Evolutionary conservation across 2,888 invertebrate genomes (phyloP), one percentile per base, ranked within the genome.

Genomic region (Eupithecia abbreviata): DNA sequence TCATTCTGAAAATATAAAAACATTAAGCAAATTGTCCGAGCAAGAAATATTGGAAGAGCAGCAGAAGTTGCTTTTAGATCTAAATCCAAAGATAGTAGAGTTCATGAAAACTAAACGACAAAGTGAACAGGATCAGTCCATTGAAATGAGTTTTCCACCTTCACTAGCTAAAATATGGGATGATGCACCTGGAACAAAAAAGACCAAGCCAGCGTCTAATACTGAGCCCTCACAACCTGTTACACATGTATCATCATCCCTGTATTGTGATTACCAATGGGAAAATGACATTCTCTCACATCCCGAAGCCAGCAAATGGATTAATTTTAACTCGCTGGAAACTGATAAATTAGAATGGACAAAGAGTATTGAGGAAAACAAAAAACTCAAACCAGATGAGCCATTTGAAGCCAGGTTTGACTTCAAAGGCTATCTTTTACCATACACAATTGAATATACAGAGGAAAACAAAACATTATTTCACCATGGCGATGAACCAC

Each of bases 401-500:
- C 95, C 96, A 4, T 98, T 97, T 88, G 97, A 97, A 92, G 98
- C 98, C 12, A 95, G 97, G 81, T 98, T 98, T 92, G 97, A 98
- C 92, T 98, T 98, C 89, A 96, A 96, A 82, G 98, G 98, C 4
- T 96, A 97, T 83, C 91, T 98, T 0, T 88, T 98, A 73, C 97
- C 98, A 0, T 98, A 96, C 83, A 94, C 95, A 65, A 95, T 96
- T 68, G 96, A 96, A 70, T 95, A 91, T 79, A 92, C 92, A 80
- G 96, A 95, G 72, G 85, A 95, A 76, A 95, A 95, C 0, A 96
- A 96, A 84, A 92, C 96, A 43, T 95, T 99, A 18, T 98, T 98
- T 90, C 98, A 99, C 90, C 99, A 99, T 91, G 99, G 99, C 0
- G 97, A 98, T 82, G 99, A 99, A 89, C 97, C 98, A 9, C 97